Evolutionary conservation across 2,797 vertebrate species (phyloP).

Genomic region (Chaenodraco wilsoni): DNA sequence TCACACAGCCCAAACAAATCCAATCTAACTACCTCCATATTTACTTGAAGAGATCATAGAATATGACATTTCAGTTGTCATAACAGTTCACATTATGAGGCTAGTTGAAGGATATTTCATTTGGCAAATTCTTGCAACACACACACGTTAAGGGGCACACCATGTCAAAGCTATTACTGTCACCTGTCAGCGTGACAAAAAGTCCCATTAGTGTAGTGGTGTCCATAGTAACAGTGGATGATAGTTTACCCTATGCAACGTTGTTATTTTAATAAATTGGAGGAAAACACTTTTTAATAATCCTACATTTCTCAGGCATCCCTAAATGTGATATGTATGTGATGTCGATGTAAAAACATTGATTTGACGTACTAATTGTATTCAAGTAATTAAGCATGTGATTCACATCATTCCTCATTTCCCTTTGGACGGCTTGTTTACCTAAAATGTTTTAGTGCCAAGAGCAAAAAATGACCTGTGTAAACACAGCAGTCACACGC

Average conservation of each 20-base stretch:
- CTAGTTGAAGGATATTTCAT: conserved; percentile 3
- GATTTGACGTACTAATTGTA: conserved; percentile 7
- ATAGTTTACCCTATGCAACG: conserved; percentile 1
- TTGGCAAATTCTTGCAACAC: not conserved
- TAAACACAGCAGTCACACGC: conserved; percentile 56
- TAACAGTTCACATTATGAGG: not conserved
- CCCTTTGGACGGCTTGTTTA: conserved; percentile 32
- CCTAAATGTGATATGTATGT: no score
- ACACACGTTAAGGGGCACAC: not conserved
- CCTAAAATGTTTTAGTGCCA: conserved; percentile 31
- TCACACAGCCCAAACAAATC: conserved; percentile 7
- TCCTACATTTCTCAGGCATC: not conserved
- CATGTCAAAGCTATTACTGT: not conserved
- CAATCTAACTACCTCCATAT: not conserved
- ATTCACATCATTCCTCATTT: conserved; percentile 41
- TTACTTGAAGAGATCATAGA: not conserved
- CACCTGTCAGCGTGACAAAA: not conserved
- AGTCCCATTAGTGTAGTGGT: not conserved
- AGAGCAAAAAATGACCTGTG: conserved; percentile 46
- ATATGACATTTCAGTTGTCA: not conserved
- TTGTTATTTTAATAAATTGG: conserved; percentile 1
- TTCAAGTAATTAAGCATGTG: conserved; percentile 21
- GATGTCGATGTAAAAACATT: not conserved
- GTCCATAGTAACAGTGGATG: not conserved
- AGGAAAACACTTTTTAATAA: not conserved